A percentile compares a stretch with the other conserved stretches of the same genome.
Conservation (phyloP, 2,113 vertebrate species). For the Lynx canadensis region DNA sequence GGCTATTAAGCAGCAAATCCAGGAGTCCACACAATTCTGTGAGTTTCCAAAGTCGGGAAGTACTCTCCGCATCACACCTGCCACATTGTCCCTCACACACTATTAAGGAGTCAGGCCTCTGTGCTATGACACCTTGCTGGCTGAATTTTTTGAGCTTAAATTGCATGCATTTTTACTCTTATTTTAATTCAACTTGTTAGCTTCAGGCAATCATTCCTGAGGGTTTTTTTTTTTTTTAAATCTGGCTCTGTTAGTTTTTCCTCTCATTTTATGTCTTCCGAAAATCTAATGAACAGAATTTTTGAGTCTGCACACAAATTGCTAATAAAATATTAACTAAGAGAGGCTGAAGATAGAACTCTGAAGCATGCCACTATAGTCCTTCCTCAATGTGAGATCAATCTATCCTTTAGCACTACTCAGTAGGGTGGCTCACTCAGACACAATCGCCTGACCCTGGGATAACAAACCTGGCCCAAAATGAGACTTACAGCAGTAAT, state of each 20-base stretch:
- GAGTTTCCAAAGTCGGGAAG: background rate
- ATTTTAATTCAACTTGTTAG: background rate
- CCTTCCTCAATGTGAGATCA: background rate
- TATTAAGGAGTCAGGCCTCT: background rate
- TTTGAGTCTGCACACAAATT: background rate
- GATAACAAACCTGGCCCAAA: background rate
- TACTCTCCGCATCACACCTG: background rate
- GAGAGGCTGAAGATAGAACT: background rate
- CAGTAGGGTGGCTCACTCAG: background rate
- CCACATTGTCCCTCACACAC: background rate
- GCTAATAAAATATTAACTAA: background rate
- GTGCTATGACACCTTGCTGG: background rate
- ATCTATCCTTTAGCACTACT: background rate
- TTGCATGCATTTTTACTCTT: background rate
- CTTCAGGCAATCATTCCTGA: background rate
- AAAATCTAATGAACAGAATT: background rate
- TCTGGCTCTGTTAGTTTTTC: background rate
- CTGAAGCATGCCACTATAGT: background rate
- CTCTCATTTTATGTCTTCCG: background rate
- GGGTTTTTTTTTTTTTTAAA: background rate
- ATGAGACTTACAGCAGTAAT: background rate
- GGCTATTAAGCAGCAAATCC: background rate
- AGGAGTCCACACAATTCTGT: background rate
- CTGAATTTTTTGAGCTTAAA: background rate
- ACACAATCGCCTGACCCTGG: background rate